Percentiles rank a stretch among this genome's conserved stretches.
phyloP scores from a whole-genome alignment of 37 sponge, comb jelly and placozoan genomes.

The Aphrocallistes beatrix region DNA sequence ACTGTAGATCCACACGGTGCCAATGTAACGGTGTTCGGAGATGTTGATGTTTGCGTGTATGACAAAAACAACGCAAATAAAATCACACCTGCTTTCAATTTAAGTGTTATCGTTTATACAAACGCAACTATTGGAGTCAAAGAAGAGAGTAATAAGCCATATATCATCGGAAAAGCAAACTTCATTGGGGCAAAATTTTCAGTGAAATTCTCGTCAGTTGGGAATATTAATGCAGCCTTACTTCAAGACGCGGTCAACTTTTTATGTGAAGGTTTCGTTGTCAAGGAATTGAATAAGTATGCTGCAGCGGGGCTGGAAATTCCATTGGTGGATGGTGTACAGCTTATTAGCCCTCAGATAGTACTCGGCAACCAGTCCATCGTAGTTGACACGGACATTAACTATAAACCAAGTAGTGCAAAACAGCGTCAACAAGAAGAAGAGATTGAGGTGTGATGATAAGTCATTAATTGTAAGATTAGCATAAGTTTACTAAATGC shows the following conservation, averaged over 20 bases:
- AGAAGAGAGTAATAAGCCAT: not conserved
- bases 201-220: not conserved
- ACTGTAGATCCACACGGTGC: not conserved
- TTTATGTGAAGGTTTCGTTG: not conserved
- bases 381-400: constrained; percentile 46
- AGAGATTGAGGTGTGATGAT: too few species aligned
- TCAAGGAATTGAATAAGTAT: constrained; percentile 24
- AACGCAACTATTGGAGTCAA: not conserved
- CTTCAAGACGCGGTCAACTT: not conserved
- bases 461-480: too few species aligned
- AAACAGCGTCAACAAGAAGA: too few species aligned
- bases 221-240: not conserved
- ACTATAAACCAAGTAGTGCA: constrained; percentile 36
- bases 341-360: constrained; percentile 39
- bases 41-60: constrained; percentile 20
- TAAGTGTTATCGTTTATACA: constrained; percentile 10
- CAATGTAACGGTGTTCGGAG: not conserved
- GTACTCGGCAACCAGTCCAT: constrained; percentile 38
- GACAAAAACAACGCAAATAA: not conserved
- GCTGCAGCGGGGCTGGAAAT: constrained; percentile 40
- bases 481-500: too few species aligned
- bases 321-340: constrained; percentile 49
- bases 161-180: not conserved
- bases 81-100: not conserved
- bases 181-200: not conserved